A percentile compares a stretch with the other conserved stretches of the same genome.
Conservation (phyloP, 2,113 vertebrate genomes). For the Phylloscopus whistleri region DNA sequence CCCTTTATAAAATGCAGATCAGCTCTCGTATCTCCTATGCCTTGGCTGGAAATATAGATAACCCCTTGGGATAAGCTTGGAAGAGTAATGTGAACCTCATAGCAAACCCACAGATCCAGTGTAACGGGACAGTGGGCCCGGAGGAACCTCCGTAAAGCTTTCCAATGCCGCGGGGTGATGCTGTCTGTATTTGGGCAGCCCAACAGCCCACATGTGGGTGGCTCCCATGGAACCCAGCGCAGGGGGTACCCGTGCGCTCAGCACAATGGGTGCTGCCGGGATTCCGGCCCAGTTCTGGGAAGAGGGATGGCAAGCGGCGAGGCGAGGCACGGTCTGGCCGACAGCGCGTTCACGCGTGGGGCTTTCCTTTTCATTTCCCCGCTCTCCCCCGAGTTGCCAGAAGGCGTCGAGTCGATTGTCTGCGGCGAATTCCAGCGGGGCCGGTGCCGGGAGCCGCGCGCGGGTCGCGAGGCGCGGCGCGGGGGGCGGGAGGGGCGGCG, state of each 20-base stretch:
- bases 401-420: background rate
- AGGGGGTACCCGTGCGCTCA: background rate
- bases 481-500: background rate
- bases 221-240: background rate
- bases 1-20: background rate
- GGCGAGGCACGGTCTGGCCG: background rate
- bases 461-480: background rate
- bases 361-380: too few species aligned
- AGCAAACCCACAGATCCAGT: background rate
- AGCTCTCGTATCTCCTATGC: accelerated
- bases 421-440: background rate
- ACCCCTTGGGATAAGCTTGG: background rate
- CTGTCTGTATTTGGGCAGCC: accelerated
- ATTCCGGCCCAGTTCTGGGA: background rate
- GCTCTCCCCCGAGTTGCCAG: background rate
- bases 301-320: background rate
- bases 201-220: accelerated
- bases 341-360: background rate
- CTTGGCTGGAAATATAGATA: accelerated
- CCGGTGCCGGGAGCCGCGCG: background rate
- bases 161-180: accelerated
- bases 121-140: accelerated
- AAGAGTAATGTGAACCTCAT: accelerated
- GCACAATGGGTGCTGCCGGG: background rate
- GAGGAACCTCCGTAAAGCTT: background rate